Conservation (phyloP, 1,140 invertebrate species). For the Drosophila varians region DNA sequence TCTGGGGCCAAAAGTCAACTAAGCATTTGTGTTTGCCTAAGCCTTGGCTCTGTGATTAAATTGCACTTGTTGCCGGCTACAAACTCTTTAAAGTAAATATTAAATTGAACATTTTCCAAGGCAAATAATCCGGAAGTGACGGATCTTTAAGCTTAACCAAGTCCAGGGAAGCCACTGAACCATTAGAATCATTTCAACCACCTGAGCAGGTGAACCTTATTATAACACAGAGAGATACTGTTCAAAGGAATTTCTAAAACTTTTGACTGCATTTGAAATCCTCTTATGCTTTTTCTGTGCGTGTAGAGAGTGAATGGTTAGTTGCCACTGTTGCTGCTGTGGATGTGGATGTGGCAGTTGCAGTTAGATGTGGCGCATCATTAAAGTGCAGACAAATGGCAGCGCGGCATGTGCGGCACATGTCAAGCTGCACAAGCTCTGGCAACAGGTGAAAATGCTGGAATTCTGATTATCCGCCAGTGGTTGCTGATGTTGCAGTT, state of each 20-base stretch:
- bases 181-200: not conserved
- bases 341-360: slow-evolving; percentile 39
- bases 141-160: not conserved
- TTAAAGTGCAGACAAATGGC: slow-evolving; percentile 82
- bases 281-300: not conserved
- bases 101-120: not conserved
- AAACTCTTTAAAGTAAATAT: not conserved
- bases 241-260: too few species aligned
- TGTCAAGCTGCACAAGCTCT: slow-evolving; percentile 70
- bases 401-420: slow-evolving; percentile 80
- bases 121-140: not conserved
- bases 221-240: not conserved
- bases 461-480: slow-evolving; percentile 77
- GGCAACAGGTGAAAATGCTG: slow-evolving; percentile 81
- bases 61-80: not conserved
- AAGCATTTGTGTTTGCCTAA: not conserved
- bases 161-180: not conserved
- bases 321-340: slow-evolving; percentile 26
- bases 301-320: slow-evolving; percentile 37
- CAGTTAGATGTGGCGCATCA: slow-evolving; percentile 67
- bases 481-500: slow-evolving; percentile 29
- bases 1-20: slow-evolving; percentile 12
- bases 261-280: too few species aligned
- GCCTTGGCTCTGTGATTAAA: not conserved
- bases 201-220: not conserved